Conservation (phyloP, 2,888 invertebrate genomes). For the Ischnus inquisitorius region DNA sequence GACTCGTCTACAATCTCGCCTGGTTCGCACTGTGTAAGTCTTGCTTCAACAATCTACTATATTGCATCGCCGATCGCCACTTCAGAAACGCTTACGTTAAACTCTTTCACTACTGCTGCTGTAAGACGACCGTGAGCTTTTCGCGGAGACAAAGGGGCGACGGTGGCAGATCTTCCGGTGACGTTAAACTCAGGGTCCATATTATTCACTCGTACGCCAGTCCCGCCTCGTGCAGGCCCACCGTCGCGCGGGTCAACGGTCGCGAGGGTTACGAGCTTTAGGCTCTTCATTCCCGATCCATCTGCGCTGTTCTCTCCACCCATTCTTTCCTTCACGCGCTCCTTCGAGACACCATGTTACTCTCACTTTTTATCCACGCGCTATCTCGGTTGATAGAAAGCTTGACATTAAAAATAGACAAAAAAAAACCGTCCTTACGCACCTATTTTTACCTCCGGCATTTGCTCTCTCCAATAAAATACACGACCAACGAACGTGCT, state of each 20-base stretch:
- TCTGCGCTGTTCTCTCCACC: constrained; percentile 8
- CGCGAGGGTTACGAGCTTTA: constrained; percentile 87
- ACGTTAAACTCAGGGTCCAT: constrained; percentile 89
- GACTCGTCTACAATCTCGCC: constrained; percentile 89
- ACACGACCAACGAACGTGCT: constrained; percentile 69
- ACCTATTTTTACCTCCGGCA: not conserved
- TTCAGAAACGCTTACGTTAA: constrained; percentile 91
- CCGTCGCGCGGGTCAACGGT: constrained; percentile 85
- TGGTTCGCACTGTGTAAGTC: constrained; percentile 91
- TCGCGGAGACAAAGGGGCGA: constrained; percentile 88
- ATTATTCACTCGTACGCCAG: constrained; percentile 90
- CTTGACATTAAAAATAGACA: not conserved
- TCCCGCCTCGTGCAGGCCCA: constrained; percentile 85
- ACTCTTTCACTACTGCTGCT: constrained; percentile 93
- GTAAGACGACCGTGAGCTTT: constrained; percentile 91
- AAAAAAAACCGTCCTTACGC: constrained; percentile 13
- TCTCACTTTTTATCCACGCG: not conserved
- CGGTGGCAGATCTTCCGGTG: constrained; percentile 86
- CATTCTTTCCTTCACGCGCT: not conserved
- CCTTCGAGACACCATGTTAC: constrained; percentile 2
- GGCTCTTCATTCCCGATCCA: constrained; percentile 46
- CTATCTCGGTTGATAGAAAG: not conserved
- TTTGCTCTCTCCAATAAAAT: constrained; percentile 5
- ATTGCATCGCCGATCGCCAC: constrained; percentile 89
- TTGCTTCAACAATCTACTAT: constrained; percentile 89